phyloP scores from a whole-genome alignment of 2,113 vertebrate genomes.

The Gavia stellata region DNA sequence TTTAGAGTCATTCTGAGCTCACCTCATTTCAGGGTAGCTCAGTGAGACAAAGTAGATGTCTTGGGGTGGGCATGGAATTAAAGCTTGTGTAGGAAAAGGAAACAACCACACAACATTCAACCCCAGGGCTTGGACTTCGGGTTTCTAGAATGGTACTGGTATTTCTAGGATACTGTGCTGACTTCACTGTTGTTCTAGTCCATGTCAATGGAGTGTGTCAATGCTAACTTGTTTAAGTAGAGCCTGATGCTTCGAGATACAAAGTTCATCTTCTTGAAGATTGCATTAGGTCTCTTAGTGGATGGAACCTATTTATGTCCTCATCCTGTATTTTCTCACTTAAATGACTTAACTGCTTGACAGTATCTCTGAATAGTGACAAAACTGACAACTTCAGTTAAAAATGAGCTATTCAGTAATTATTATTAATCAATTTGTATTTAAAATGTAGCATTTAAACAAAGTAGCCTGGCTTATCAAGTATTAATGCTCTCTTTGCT shows the following conservation, averaged over 20 bases:
- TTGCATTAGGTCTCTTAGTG: not conserved
- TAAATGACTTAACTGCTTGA: not conserved
- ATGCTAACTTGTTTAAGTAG: not conserved
- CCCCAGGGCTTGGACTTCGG: not conserved
- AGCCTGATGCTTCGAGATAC: not conserved
- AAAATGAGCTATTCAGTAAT: not conserved
- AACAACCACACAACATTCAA: not conserved
- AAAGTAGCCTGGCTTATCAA: not conserved
- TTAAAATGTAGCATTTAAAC: not conserved
- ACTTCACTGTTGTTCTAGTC: not conserved
- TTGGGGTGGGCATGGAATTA: not conserved
- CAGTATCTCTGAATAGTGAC: not conserved
- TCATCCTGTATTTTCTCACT: not conserved
- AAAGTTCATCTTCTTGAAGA: not conserved
- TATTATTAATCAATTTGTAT: not conserved
- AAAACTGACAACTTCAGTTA: not conserved
- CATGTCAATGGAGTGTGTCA: rapidly evolving
- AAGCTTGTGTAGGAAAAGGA: not conserved
- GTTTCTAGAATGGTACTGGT: not conserved
- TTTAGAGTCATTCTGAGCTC: not conserved
- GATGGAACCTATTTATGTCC: not conserved
- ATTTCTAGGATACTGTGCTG: not conserved
- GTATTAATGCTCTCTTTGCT: not conserved
- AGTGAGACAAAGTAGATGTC: not conserved
- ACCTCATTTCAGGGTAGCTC: not conserved